Percentiles rank a stretch among this genome's conserved stretches.
Evolutionary conservation across 2,113 vertebrate species (phyloP).

Genomic region (Brachyhypopomus gauderio): DNA sequence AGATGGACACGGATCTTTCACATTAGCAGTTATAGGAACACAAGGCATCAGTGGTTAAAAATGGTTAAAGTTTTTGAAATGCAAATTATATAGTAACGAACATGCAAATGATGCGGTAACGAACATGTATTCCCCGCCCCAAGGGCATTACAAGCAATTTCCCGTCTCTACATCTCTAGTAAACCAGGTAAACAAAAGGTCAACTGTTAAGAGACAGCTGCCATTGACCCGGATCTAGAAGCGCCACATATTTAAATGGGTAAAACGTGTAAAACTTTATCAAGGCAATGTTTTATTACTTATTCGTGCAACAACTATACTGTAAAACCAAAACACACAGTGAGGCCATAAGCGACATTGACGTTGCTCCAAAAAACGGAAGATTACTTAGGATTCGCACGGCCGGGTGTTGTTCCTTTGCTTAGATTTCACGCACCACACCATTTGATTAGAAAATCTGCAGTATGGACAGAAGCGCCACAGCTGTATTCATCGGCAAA

Average conservation of each 20-base stretch:
- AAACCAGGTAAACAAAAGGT: slow-evolving; percentile 39
- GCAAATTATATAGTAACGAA: slow-evolving; percentile 28
- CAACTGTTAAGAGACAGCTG: neutral
- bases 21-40: neutral
- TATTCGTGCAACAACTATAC: neutral
- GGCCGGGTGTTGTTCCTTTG: neutral
- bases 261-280: slow-evolving; percentile 37
- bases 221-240: neutral
- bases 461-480: neutral
- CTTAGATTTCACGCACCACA: neutral
- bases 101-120: neutral
- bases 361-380: neutral
- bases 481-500: no score
- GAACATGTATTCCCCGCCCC: neutral
- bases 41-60: slow-evolving; percentile 1
- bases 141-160: slow-evolving; percentile 24
- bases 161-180: neutral
- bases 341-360: neutral
- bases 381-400: neutral
- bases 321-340: neutral
- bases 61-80: neutral
- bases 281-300: neutral
- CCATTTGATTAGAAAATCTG: slow-evolving; percentile 24
- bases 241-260: neutral
- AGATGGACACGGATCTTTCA: neutral